Evolutionary conservation across 2,888 invertebrate species (phyloP).

Genomic region (Netelia virgata): DNA sequence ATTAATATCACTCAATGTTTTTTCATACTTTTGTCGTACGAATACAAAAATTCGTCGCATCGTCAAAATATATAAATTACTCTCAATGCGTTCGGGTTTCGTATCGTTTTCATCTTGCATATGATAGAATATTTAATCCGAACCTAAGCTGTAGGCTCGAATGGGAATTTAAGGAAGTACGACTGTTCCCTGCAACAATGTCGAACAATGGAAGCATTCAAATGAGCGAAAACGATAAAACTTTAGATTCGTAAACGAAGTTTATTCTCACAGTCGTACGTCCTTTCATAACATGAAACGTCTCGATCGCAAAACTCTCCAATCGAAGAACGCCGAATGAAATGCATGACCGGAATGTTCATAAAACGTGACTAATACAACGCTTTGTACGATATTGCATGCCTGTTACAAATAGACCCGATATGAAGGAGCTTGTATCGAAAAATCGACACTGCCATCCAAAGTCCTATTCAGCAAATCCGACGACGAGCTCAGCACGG

Average conservation of each 20-base stretch:
- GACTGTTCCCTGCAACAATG: too few species aligned
- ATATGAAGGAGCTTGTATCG: constrained; percentile 53
- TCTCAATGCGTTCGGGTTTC: not conserved
- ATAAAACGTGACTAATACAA: constrained; percentile 42
- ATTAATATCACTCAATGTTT: constrained; percentile 9
- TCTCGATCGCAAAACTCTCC: not conserved
- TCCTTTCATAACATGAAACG: not conserved
- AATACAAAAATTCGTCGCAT: not conserved
- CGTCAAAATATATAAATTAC: not conserved
- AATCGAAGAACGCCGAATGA: constrained; percentile 19
- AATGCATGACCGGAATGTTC: constrained; percentile 48
- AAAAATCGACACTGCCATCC: constrained; percentile 76
- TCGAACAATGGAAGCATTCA: too few species aligned
- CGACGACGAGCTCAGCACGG: constrained; percentile 82
- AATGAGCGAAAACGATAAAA: not conserved
- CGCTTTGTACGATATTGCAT: constrained; percentile 57
- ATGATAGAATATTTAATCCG: too few species aligned
- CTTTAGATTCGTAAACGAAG: too few species aligned
- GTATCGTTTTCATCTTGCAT: too few species aligned
- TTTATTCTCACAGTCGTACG: not conserved
- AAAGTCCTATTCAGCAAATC: constrained; percentile 81
- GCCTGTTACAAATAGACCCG: constrained; percentile 75
- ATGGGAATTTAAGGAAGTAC: not conserved
- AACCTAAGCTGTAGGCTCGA: not conserved
- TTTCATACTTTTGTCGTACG: not conserved